Base-by-base conservation (phyloP, 2,888 invertebrate species). In the Leptothorax acervorum region DNA sequence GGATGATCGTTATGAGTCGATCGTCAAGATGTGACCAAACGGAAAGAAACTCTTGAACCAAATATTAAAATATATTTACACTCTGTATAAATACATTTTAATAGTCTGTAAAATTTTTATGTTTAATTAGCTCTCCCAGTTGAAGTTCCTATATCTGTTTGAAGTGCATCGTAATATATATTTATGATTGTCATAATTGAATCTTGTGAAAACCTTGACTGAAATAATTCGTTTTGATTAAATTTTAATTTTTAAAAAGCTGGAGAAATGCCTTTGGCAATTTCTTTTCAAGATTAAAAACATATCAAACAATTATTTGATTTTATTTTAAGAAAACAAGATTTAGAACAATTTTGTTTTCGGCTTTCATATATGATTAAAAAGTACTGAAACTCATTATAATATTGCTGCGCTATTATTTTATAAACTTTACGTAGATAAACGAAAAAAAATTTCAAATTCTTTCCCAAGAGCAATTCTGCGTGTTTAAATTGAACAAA, bases 61-160 rank as follows among this genome's bases (percentile, higher is more conserved):
- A 45, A 39, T 57, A 66, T 79, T 68, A 31, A 68, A 51, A 76
- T 42, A 9, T 51, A 23, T 39, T 51, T 53, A 39, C 18, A 76
- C 11, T 48, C 31, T 35, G 12, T 45, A 60, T 51, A 31, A 51
- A 70, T 70, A n/a, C 51, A 35, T 70, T 35, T 53, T 70, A 51
- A 70, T 31, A 70, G 9, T 70, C 28, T 18, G 18, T 42, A 42
- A 57, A 55, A 71, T 39, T 53, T 55, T 39, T 53, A 18, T 53
- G 39, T 15, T 71, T 57, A 74, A 57, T 42, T 60, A 55, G 51
- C 4, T 53, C 71, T 53, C 2, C 3, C 31, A 0, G 5, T 3
- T 68, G 5, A 68, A 55, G 15, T 53, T 35, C n/a, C 9, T 35
- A n/a, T 23, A 55, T 53, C 35, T 53, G 12, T 15, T 39, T 39